Percentiles rank a stretch among this genome's conserved stretches.
Evolutionary conservation across 2,888 invertebrate species (phyloP).

Genomic region (Drosophila lutescens): DNA sequence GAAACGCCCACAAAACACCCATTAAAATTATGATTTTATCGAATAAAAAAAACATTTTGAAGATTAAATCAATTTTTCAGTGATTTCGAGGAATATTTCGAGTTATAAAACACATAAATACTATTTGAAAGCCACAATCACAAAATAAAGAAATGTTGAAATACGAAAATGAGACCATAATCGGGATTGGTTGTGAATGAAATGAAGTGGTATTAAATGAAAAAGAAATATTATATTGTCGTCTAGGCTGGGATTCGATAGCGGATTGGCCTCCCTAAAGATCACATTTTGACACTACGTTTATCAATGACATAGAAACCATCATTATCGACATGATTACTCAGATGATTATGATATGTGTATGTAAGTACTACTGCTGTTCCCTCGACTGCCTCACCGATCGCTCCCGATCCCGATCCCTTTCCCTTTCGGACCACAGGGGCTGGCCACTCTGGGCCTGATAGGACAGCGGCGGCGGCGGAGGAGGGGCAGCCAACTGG

Average conservation of each 20-base stretch:
- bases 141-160: not conserved
- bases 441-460: constrained; percentile 67
- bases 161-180: constrained; percentile 4
- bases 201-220: not conserved
- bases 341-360: not conserved
- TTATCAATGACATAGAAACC: constrained; percentile 81
- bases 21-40: too few species aligned
- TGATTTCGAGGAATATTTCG: not conserved
- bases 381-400: constrained; percentile 68
- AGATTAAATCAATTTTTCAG: too few species aligned
- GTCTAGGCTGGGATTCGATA: constrained; percentile 16
- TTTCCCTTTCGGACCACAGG: constrained; percentile 58
- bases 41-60: not conserved
- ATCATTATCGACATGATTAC: constrained; percentile 12
- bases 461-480: constrained; percentile 61
- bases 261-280: constrained; percentile 74
- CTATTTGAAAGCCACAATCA: not conserved
- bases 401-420: constrained; percentile 35
- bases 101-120: not conserved
- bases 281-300: constrained; percentile 88
- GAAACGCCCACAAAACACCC: too few species aligned
- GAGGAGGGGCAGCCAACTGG: constrained; percentile 66
- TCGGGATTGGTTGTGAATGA: not conserved
- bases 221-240: not conserved
- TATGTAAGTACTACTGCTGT: constrained; percentile 84